These are phyloP conservation scores for Rotaria macrura DNA, from an alignment of 2,888 invertebrate species.

Conservation along the genomic window DNA sequence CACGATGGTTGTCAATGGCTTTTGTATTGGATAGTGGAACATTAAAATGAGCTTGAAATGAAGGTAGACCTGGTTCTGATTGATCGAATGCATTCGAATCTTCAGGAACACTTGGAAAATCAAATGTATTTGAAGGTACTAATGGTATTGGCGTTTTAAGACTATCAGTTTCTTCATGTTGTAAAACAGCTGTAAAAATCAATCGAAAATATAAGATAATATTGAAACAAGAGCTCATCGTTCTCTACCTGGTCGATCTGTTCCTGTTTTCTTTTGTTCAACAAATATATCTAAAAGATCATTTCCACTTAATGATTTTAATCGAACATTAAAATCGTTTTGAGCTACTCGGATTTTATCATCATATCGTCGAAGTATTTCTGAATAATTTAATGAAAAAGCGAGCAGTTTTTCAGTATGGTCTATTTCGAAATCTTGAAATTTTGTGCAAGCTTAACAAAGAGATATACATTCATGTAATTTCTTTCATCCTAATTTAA, in stretches of 20 bases:
- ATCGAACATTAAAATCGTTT: conserved; percentile 17
- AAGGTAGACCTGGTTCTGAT: background rate
- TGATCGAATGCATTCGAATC: background rate
- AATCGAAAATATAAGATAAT: no score
- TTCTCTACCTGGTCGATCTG: conserved; percentile 20
- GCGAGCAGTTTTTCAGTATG: conserved; percentile 27
- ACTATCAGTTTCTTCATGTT: background rate
- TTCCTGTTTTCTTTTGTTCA: conserved; percentile 29
- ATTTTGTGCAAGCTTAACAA: conserved; percentile 23
- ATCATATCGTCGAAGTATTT: background rate
- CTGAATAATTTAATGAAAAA: conserved; percentile 2
- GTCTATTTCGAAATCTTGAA: conserved; percentile 27
- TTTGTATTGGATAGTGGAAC: background rate
- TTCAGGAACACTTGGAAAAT: background rate
- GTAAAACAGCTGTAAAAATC: background rate
- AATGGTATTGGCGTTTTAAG: background rate
- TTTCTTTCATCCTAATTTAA: background rate
- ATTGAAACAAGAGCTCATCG: no score
- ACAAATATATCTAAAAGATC: conserved; percentile 24
- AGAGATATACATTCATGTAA: background rate
- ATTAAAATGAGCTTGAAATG: background rate
- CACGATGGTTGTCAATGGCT: background rate
- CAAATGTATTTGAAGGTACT: background rate
- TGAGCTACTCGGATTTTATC: background rate
- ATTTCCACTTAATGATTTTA: background rate